Evolutionary conservation across 2,113 vertebrate species (phyloP), one percentile per base, ranked within the genome.

Genomic region (Egretta garzetta): DNA sequence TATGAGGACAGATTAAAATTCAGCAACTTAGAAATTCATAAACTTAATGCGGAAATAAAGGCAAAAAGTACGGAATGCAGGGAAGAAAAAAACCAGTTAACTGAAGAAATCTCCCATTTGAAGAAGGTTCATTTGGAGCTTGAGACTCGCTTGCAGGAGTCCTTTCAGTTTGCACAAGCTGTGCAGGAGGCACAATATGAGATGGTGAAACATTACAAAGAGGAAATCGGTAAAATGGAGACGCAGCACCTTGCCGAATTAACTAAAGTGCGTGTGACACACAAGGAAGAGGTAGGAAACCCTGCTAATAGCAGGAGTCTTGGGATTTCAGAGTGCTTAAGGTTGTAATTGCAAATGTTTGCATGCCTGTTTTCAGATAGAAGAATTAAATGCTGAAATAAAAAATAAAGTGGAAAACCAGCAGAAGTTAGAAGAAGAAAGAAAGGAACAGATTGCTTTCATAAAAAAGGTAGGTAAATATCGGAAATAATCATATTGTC

Each of bases 381-480:
- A 97, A 67, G 96, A 98, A 23, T 88, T 98, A 58, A 98, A 97
- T 87, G 63, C 55, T 62, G 96, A 92, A 77, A 93, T 98, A 93
- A 97, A 97, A 67, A 96, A 85, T 5, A 95, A 98, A 83, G 92
- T 97, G 23, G 90, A 97, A 43, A 96, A 96, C 5, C 97, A 94
- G n/a, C 90, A 83, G 22, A 79, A 62, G 26, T 58, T 98, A 81
- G 98, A 98, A 86, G 98, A 98, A 33, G 98, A 99, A 73, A 97
- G 97, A 41, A 98, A 91, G 93, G 98, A 97, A 55, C 99, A 99
- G 95, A 98, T 98, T 71, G 94, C 90, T 62, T 49, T 98, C 14
- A 98, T 99, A 89, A 99, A 99, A 96, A 98, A 99, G 98, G 99
- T 99, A 97, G 24, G 20, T 66, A 60, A 60, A 26, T 55, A 82